Conservation (phyloP, 2,888 invertebrate species). For the Notocelia uddmanniana region DNA sequence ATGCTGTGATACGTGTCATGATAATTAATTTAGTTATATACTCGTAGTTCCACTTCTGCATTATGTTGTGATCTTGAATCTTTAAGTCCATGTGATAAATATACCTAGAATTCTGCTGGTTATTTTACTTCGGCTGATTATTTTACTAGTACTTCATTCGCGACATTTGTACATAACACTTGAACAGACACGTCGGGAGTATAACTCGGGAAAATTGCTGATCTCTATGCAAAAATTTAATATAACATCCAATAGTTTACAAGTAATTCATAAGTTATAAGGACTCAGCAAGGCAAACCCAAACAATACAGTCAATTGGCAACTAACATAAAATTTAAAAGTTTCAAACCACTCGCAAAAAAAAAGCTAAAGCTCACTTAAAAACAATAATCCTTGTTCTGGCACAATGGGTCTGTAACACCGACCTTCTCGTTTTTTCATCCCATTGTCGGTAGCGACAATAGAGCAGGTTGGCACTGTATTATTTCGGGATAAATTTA, state of each 20-base stretch:
- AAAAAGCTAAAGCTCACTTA: slow-evolving; percentile 64
- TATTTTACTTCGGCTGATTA: too few relatives aligned
- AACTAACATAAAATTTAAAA: slow-evolving; percentile 56
- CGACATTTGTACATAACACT: background rate
- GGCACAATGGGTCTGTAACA: slow-evolving; percentile 62
- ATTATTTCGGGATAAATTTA: slow-evolving; percentile 79
- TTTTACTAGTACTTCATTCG: too few relatives aligned
- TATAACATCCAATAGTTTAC: background rate
- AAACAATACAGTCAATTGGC: slow-evolving; percentile 23
- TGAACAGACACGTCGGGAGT: background rate
- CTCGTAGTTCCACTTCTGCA: too few relatives aligned
- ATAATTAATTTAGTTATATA: too few relatives aligned
- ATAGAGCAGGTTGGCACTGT: slow-evolving; percentile 73
- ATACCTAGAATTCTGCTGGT: too few relatives aligned
- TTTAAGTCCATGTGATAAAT: too few relatives aligned
- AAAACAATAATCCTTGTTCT: slow-evolving; percentile 76
- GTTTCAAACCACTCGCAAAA: slow-evolving; percentile 71
- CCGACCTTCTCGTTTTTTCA: slow-evolving; percentile 60
- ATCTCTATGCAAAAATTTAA: background rate
- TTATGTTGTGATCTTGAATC: too few relatives aligned
- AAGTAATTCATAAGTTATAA: background rate
- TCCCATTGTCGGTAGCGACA: slow-evolving; percentile 63
- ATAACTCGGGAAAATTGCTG: background rate
- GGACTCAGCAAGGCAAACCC: slow-evolving; percentile 16
- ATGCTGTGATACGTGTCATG: too few relatives aligned